Base-by-base conservation (phyloP, 1,140 invertebrate species). In the Drosophila mauritiana region DNA sequence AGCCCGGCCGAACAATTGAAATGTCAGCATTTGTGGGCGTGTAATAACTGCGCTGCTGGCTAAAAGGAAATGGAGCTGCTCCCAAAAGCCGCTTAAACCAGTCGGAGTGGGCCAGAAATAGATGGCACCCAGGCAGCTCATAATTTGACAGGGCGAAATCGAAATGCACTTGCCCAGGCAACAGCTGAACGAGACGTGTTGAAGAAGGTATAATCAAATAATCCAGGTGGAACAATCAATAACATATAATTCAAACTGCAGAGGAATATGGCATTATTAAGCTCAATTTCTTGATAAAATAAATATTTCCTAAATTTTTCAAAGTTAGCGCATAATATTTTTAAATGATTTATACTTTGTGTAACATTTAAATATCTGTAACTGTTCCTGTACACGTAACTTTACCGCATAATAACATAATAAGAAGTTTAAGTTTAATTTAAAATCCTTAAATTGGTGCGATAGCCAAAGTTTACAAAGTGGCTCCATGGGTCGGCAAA, bases 21-120 rank as follows among this genome's bases (percentile, higher is more conserved):
- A 86, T 74, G 82, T 75, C 78, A 78, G 74, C 78, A 85, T 55
- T 76, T 73, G 73, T 85, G 59, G 65, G 65, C 27, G 65, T 62
- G 39, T 52, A 61, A 73, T 64, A 78, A 57, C 52, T 57, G 53
- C 40, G 27, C 53, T 57, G 53, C 40, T 52, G 53, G 73, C 49
- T 25, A 37, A 64, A 39, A 36, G 48, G 62, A 54, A 63, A 48
- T 59, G 25, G 27, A 52, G 12, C 52, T 53, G 36, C 5, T 20
- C 46, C 27, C 6, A 25, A 42, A 63, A 63, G 46, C 64, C 20
- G 64, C 43, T 63, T 65, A 52, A 42, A 6, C 8, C 37, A 42
- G 27, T 49, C n/a, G 20, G 39, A n/a, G 17, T 39, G n/a, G 12
- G n/a, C 15, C 22, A 10, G 11, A 22, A 6, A 42, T 39, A 34